Conservation (phyloP, 2,888 invertebrate genomes). For the Antheraea assamensis region DNA sequence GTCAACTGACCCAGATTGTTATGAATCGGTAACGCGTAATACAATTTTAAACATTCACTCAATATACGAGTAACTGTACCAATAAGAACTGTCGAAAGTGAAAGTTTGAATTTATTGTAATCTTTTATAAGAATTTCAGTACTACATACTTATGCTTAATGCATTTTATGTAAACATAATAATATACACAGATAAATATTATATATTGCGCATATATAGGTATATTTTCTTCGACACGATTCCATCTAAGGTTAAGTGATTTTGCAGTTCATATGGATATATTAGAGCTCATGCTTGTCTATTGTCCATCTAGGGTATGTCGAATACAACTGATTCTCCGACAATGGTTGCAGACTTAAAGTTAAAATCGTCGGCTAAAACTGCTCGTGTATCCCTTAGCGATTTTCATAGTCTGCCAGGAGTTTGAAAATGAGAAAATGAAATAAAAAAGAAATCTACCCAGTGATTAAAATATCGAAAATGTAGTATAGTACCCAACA, state of each 20-base stretch:
- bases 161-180: not conserved
- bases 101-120: not conserved
- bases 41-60: slow-evolving; percentile 9
- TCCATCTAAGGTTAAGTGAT: not conserved
- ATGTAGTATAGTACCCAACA: not conserved
- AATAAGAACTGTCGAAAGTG: slow-evolving; percentile 1
- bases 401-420: not conserved
- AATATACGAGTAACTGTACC: not conserved
- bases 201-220: not conserved
- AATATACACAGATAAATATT: not conserved
- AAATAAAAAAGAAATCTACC: not conserved
- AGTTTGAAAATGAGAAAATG: not conserved
- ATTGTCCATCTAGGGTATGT: not conserved
- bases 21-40: slow-evolving; percentile 2
- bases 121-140: not conserved
- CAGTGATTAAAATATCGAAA: not conserved
- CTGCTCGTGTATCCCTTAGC: not conserved
- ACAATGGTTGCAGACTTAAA: not conserved
- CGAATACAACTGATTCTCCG: not conserved
- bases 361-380: not conserved
- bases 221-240: not conserved
- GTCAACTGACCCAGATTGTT: slow-evolving; percentile 13
- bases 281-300: not conserved
- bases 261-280: not conserved
- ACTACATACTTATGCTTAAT: not conserved